Evolutionary conservation across 2,888 invertebrate species (phyloP), one percentile per base, ranked within the genome.

Genomic region (Drosophila aldrichi): DNA sequence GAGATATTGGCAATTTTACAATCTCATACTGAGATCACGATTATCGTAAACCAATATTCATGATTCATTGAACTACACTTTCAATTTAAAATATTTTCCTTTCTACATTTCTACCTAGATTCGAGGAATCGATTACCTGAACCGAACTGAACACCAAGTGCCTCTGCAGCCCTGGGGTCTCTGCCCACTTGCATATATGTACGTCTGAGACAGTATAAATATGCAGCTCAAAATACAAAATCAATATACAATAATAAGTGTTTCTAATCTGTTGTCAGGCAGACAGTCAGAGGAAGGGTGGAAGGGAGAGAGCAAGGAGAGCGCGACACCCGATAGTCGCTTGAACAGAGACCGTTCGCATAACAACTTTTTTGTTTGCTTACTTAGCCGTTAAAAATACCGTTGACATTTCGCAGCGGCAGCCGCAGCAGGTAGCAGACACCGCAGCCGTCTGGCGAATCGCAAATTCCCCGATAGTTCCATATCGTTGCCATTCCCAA

Each of bases 381-480:
- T 68, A 80, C 66, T 74, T 72, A 59, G 66, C 70, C 64, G 75
- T 74, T 86, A 88, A 76, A 87, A 84, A 88, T 88, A 88, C 70
- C 84, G 73, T 79, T 83, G 89, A 83, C 89, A 87, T 89, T 89
- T 89, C 68, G 52, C 65, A 69, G 78, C 62, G 57, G 56, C 64
- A 34, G 52, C 38, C 48, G 61, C 62, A 43, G 56, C 62, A 12
- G 44, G 56, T 62, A 64, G 32, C 48, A 0, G 12, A 32, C n/a
- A 48, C 44, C 65, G 66, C 55, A 57, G 54, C 54, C 48, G 64
- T 46, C 59, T 41, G 49, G 60, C 49, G 4, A 38, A 3, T 49
- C 34, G 46, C 46, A 1, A 20, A 52, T 52, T 71, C 46, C 38
- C 71, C 51, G 71, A 65, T 77, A 71, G 36, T 32, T 76, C 51